phyloP scores from a whole-genome alignment of 2,888 invertebrate genomes.

The Limnephilus lunatus region DNA sequence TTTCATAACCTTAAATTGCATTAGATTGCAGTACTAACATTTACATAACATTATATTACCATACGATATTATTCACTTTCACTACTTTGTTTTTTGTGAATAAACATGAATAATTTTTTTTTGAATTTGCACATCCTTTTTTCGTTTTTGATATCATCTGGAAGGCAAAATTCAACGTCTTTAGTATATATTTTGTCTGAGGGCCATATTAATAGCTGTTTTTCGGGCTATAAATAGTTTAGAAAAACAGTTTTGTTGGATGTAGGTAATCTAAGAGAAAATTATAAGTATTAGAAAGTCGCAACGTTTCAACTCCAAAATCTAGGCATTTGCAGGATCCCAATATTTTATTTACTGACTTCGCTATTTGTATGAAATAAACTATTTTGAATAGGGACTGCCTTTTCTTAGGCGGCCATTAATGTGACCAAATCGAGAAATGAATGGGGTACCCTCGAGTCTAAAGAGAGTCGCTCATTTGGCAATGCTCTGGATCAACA shows the following conservation, averaged over 20 bases:
- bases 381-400: conserved; percentile 41
- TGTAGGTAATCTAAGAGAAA: background rate
- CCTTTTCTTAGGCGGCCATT: conserved; percentile 36
- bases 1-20: too few relatives aligned
- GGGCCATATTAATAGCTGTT: too few relatives aligned
- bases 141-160: too few relatives aligned
- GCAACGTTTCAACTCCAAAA: background rate
- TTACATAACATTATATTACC: too few relatives aligned
- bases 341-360: conserved; percentile 42
- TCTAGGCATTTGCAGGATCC: background rate
- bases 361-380: conserved; percentile 48
- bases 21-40: too few relatives aligned
- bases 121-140: too few relatives aligned
- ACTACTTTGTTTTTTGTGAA: too few relatives aligned
- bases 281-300: background rate
- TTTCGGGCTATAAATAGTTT: too few relatives aligned
- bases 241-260: background rate
- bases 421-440: conserved; percentile 6
- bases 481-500: background rate
- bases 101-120: too few relatives aligned
- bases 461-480: conserved; percentile 19
- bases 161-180: too few relatives aligned
- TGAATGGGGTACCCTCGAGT: conserved; percentile 8
- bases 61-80: too few relatives aligned
- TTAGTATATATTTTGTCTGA: background rate